Conservation (phyloP, 1,140 invertebrate genomes). For the Drosophila nigrodunni region DNA sequence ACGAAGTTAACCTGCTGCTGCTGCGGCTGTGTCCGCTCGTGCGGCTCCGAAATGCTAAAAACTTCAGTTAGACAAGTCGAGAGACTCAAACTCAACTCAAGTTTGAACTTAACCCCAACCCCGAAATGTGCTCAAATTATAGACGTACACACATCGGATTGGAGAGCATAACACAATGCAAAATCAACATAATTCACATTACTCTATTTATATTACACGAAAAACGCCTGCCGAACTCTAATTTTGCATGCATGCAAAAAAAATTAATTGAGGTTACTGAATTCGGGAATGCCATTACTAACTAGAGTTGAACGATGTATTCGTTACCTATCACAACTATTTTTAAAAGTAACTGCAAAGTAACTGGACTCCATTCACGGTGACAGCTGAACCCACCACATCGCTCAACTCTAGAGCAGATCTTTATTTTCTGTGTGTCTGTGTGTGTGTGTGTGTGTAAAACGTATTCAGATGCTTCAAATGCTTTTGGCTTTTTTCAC, state of each 20-base stretch:
- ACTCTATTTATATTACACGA: constrained; percentile 5
- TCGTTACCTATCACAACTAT: too few relatives aligned
- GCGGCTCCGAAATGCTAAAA: constrained; percentile 35
- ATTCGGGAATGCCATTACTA: constrained; percentile 9
- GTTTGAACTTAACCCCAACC: constrained; percentile 49
- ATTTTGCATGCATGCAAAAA: constrained; percentile 5
- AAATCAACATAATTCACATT: constrained; percentile 15
- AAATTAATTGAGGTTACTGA: constrained; percentile 7
- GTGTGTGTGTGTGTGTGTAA: neutral
- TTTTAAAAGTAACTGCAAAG: neutral
- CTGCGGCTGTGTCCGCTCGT: constrained; percentile 25
- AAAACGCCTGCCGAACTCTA: constrained; percentile 1
- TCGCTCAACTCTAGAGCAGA: too few relatives aligned
- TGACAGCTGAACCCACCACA: too few relatives aligned
- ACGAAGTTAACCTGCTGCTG: constrained; percentile 4
- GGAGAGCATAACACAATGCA: neutral
- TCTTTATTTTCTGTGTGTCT: too few relatives aligned
- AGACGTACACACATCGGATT: neutral
- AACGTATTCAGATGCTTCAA: constrained; percentile 34
- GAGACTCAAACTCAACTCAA: neutral
- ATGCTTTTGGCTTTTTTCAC: constrained; percentile 52
- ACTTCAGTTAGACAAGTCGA: neutral
- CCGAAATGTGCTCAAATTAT: constrained; percentile 19
- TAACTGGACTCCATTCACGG: neutral
- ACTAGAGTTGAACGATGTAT: too few relatives aligned